These are phyloP conservation scores for Embiotoca jacksoni DNA, from an alignment of 2,113 vertebrate species.

Conservation along the genomic window DNA sequence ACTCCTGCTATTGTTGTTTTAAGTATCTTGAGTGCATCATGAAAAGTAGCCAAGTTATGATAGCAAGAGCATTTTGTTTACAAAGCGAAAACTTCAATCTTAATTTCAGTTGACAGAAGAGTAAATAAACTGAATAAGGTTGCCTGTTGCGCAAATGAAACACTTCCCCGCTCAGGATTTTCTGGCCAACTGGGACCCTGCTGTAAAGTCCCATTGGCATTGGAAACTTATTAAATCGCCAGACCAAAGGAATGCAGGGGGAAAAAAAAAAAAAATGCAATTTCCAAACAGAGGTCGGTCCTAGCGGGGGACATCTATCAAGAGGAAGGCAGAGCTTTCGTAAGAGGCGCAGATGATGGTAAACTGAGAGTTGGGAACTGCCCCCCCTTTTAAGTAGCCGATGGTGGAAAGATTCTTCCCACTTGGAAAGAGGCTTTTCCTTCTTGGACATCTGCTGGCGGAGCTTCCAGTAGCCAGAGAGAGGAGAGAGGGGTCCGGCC, in stretches of 20 bases:
- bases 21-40: background rate
- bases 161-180: background rate
- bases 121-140: conserved; percentile 12
- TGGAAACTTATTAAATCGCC: conserved; percentile 73
- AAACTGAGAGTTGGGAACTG: conserved; percentile 91
- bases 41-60: background rate
- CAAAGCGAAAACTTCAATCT: background rate
- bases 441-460: conserved; percentile 81
- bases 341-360: conserved; percentile 87
- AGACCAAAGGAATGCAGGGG: conserved; percentile 87
- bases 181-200: conserved; percentile 23
- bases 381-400: conserved; percentile 97
- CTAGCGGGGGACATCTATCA: conserved; percentile 53
- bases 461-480: conserved; percentile 74
- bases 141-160: conserved; percentile 28
- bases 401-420: conserved; percentile 90
- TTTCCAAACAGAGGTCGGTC: conserved; percentile 82
- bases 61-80: background rate
- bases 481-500: conserved; percentile 67
- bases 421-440: conserved; percentile 88
- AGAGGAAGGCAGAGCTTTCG: conserved; percentile 89
- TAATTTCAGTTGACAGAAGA: conserved; percentile 5
- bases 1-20: background rate
- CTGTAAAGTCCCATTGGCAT: conserved; percentile 48
- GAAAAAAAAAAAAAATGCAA: conserved; percentile 35